These are phyloP conservation scores for Cotesia chilonis DNA, from an alignment of 1,140 invertebrate species.

Conservation along the genomic window DNA sequence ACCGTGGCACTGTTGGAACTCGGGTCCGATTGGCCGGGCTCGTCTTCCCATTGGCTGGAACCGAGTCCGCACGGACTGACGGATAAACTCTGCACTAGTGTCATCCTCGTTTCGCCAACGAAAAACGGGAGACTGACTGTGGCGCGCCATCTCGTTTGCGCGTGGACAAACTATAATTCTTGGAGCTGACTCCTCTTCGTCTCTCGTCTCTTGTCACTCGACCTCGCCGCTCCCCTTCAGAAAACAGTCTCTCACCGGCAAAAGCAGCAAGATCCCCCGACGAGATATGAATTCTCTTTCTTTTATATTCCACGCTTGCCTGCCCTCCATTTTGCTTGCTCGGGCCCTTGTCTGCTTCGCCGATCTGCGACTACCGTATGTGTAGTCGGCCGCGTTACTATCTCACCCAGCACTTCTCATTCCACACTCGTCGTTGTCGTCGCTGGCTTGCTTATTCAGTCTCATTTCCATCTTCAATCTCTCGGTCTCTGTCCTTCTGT, in stretches of 20 bases:
- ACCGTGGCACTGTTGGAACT: not conserved
- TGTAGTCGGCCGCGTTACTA: conserved; percentile 50
- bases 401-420: conserved; percentile 42
- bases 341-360: conserved; percentile 61
- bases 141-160: not conserved
- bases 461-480: conserved; percentile 19
- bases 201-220: conserved; percentile 18
- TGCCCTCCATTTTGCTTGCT: conserved; percentile 64
- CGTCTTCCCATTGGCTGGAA: conserved; percentile 28
- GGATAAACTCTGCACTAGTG: not conserved
- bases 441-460: conserved; percentile 6
- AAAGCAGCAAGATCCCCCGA: conserved; percentile 63
- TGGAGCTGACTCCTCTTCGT: conserved; percentile 35
- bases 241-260: conserved; percentile 64
- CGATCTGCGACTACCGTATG: conserved; percentile 65
- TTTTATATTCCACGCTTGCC: conserved; percentile 66
- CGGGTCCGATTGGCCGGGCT: conserved; percentile 47
- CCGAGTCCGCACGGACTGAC: conserved; percentile 57
- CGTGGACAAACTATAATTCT: conserved; percentile 23
- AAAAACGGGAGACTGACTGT: no score
- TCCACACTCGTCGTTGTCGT: conserved; percentile 35
- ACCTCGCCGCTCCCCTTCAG: conserved; percentile 42
- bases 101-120: conserved; percentile 7
- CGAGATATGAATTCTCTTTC: conserved; percentile 64
- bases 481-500: conserved; percentile 17